phyloP scores from a whole-genome alignment of 1,140 invertebrate species.

The Philotrypesis tridentata region DNA sequence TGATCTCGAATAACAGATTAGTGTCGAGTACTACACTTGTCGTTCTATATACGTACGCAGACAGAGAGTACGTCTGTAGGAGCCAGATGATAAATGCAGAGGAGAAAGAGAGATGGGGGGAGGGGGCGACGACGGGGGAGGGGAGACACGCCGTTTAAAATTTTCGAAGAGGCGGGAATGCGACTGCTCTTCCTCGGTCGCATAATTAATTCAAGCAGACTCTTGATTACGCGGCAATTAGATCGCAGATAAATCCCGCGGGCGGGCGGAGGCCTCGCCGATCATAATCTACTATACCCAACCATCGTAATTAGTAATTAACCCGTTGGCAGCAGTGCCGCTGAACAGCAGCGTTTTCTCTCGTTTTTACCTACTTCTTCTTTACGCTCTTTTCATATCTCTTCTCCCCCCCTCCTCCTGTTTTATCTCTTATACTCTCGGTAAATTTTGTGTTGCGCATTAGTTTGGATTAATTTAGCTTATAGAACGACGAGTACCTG shows the following conservation, averaged over 20 bases:
- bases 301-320: constrained; percentile 48
- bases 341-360: constrained; percentile 23
- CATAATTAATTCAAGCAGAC: constrained; percentile 47
- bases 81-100: background rate
- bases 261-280: background rate
- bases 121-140: too few species aligned
- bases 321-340: constrained; percentile 11
- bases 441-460: too few species aligned
- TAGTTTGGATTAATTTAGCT: too few species aligned
- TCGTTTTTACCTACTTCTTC: background rate
- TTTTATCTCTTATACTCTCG: background rate
- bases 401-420: too few species aligned
- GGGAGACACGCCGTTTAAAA: background rate
- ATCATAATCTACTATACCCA: constrained; percentile 39
- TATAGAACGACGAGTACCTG: too few species aligned
- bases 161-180: background rate
- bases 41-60: too few species aligned
- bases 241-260: constrained; percentile 45
- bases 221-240: constrained; percentile 48
- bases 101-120: too few species aligned
- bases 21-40: too few species aligned
- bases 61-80: too few species aligned
- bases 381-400: too few species aligned
- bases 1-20: too few species aligned
- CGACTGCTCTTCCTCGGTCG: constrained; percentile 3